A percentile compares a stretch with the other conserved stretches of the same genome.
Conservation (phyloP, 2,888 invertebrate genomes). For the Drosophila setosimentum region DNA sequence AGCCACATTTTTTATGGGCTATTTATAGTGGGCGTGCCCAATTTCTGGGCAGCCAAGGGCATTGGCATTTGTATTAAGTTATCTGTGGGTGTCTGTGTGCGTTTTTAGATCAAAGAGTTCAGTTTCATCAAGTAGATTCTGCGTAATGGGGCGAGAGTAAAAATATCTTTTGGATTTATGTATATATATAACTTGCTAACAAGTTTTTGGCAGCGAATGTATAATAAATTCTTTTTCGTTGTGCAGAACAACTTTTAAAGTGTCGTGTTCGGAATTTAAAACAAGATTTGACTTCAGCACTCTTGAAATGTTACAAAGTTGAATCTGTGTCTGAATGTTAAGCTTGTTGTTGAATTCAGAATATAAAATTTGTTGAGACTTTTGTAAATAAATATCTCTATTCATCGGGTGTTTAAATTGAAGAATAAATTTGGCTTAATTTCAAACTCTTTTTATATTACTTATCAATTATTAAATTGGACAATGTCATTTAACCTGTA, state of each 20-base stretch:
- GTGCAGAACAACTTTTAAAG: not conserved
- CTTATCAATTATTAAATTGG: not conserved
- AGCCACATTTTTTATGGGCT: constrained; percentile 32
- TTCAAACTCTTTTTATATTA: not conserved
- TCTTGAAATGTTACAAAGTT: not conserved
- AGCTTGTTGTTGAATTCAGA: not conserved
- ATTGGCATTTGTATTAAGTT: constrained; percentile 55
- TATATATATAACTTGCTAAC: constrained; percentile 12
- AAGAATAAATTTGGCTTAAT: not conserved
- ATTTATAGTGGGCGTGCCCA: constrained; percentile 51
- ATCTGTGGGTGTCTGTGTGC: constrained; percentile 24
- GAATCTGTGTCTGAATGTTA: not conserved
- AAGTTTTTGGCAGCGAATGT: constrained; percentile 1
- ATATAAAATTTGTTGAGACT: not conserved
- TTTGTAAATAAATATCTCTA: not conserved
- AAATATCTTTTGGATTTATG: constrained; percentile 23
- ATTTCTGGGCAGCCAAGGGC: constrained; percentile 45
- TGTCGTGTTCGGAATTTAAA: not conserved
- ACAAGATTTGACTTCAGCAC: not conserved
- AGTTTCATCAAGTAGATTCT: constrained; percentile 27
- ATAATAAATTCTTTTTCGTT: not conserved
- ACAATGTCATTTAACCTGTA: not conserved
- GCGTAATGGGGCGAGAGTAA: constrained; percentile 28
- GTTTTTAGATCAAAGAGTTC: constrained; percentile 55
- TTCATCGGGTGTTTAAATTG: not conserved